These are phyloP conservation scores for Sporophila hypoxantha DNA, from an alignment of 2,113 vertebrate genomes.

Conservation along the genomic window DNA sequence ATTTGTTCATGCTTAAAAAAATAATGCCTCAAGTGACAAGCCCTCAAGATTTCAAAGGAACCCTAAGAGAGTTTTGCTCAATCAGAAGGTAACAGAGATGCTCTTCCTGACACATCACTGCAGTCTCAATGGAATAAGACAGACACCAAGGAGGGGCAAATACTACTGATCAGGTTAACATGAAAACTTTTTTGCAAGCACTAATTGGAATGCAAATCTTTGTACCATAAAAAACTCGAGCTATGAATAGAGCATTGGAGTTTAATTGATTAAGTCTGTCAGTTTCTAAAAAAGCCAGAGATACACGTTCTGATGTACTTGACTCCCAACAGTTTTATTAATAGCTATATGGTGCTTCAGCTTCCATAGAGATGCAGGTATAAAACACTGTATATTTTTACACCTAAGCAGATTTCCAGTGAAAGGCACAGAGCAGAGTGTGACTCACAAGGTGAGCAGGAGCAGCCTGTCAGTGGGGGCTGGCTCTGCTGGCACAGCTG, in stretches of 20 bases:
- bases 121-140: slow-evolving; percentile 43
- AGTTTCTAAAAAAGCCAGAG: slow-evolving; percentile 27
- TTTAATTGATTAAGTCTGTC: slow-evolving; percentile 55
- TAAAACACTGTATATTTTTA: not conserved
- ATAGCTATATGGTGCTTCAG: not conserved
- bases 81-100: slow-evolving; percentile 53
- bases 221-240: slow-evolving; percentile 45
- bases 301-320: not conserved
- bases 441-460: not conserved
- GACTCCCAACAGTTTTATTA: slow-evolving; percentile 25
- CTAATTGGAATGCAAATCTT: slow-evolving; percentile 57
- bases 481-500: not conserved
- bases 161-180: slow-evolving; percentile 27
- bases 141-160: slow-evolving; percentile 21
- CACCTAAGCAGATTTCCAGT: not conserved
- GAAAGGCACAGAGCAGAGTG: not conserved
- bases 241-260: slow-evolving; percentile 44
- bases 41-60: slow-evolving; percentile 62
- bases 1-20: slow-evolving; percentile 56
- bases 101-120: slow-evolving; percentile 20
- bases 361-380: not conserved
- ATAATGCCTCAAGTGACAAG: slow-evolving; percentile 57
- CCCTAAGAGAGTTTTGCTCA: slow-evolving; percentile 50
- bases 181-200: slow-evolving; percentile 12
- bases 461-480: not conserved